Evolutionary conservation across 2,888 invertebrate genomes (phyloP).

Genomic region (Listrodromus nycthemerus): DNA sequence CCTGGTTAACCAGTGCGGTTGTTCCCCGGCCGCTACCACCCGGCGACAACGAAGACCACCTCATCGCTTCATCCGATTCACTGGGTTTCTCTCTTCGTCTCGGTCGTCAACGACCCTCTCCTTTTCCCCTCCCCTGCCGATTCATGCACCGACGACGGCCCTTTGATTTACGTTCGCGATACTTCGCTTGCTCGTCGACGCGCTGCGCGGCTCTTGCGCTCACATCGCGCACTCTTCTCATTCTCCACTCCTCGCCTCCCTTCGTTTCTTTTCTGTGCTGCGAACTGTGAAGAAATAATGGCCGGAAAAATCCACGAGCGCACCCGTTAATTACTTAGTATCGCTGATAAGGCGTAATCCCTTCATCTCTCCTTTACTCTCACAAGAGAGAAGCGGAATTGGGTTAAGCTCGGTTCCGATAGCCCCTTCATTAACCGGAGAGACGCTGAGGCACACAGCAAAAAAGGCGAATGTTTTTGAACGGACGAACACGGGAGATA

Average conservation of each 20-base stretch:
- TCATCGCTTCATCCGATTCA: conserved; percentile 59
- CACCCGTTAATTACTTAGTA: conserved; percentile 55
- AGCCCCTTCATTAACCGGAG: too few species aligned
- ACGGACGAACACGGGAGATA: too few species aligned
- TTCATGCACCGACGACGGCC: conserved; percentile 9
- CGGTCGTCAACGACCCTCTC: conserved; percentile 38
- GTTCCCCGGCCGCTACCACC: conserved; percentile 32
- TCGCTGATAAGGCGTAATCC: conserved; percentile 48
- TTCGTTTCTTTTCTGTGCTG: background rate
- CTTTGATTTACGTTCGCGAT: conserved; percentile 48
- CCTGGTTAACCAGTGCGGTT: conserved; percentile 31
- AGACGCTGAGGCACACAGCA: too few species aligned
- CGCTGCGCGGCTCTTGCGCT: conserved; percentile 20
- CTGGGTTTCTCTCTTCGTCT: conserved; percentile 58
- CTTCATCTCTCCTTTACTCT: background rate
- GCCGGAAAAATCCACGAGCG: conserved; percentile 50
- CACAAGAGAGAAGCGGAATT: background rate
- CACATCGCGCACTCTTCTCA: background rate
- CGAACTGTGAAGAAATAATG: conserved; percentile 45
- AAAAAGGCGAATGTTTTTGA: too few species aligned
- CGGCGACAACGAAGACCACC: conserved; percentile 44
- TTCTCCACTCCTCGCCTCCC: background rate
- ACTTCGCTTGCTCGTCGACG: conserved; percentile 31
- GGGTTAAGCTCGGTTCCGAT: background rate
- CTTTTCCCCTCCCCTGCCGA: conserved; percentile 23